These are phyloP conservation scores for Chrysopilus asiliformis DNA, from an alignment of 2,888 invertebrate species.

Conservation along the genomic window DNA sequence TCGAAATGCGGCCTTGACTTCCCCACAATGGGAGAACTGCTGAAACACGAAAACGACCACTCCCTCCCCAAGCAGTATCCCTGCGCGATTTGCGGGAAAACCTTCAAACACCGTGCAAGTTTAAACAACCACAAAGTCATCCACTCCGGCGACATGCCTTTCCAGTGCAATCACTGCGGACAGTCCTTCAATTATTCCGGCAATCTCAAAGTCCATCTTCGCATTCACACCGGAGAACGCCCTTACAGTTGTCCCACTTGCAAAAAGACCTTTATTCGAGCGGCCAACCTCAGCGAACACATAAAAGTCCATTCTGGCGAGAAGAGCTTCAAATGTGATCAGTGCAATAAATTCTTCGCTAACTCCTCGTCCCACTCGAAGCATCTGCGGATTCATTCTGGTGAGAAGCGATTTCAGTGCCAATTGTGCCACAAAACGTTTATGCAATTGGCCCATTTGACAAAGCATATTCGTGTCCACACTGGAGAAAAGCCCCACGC, in stretches of 20 bases:
- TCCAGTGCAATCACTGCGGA: slow-evolving; percentile 12
- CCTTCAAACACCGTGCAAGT: slow-evolving; percentile 8
- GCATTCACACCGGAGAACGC: slow-evolving; percentile 11
- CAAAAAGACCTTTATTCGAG: slow-evolving; percentile 8
- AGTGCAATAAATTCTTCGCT: neutral
- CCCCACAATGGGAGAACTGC: no score
- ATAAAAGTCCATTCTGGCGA: slow-evolving; percentile 8
- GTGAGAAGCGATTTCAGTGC: slow-evolving; percentile 5
- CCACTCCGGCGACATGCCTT: slow-evolving; percentile 6
- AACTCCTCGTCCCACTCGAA: neutral
- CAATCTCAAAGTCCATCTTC: slow-evolving; percentile 11
- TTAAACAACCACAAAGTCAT: slow-evolving; percentile 9
- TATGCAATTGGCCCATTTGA: slow-evolving; percentile 8
- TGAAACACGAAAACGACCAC: slow-evolving; percentile 1
- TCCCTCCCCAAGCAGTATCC: slow-evolving; percentile 5
- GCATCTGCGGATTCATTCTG: neutral
- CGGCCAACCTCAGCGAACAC: slow-evolving; percentile 11
- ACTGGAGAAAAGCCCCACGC: slow-evolving; percentile 6
- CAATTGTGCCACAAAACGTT: slow-evolving; percentile 12
- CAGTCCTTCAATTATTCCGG: slow-evolving; percentile 8
- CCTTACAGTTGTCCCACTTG: slow-evolving; percentile 10
- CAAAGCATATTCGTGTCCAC: slow-evolving; percentile 9
- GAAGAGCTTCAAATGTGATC: slow-evolving; percentile 5
- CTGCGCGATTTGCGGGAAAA: slow-evolving; percentile 10
- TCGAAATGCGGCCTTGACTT: no score